phyloP scores from a whole-genome alignment of 2,113 vertebrate species.

The Meles meles region DNA sequence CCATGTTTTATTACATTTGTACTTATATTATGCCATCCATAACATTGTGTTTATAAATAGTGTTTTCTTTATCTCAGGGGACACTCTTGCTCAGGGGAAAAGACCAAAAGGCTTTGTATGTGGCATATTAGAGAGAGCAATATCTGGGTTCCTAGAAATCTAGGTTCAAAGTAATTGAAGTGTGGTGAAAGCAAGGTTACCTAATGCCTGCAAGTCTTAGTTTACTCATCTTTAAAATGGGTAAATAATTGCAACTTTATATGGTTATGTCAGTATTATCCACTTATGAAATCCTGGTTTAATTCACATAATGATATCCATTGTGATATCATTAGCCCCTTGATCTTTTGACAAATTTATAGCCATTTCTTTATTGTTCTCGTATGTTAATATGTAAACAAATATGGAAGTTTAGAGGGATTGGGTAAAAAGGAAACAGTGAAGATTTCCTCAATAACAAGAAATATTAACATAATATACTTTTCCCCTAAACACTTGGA shows the following conservation, averaged over 20 bases:
- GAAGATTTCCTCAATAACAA: background rate
- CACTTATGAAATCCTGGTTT: background rate
- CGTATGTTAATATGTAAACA: background rate
- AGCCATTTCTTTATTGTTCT: background rate
- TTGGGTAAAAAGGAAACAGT: background rate
- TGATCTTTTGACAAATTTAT: background rate
- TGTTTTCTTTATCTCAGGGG: background rate
- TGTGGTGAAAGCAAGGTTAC: background rate
- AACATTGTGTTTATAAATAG: background rate
- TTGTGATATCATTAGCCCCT: background rate
- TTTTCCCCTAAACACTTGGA: background rate
- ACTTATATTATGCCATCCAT: background rate
- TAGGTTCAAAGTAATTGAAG: background rate
- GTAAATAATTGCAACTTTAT: background rate
- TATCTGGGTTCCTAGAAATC: background rate
- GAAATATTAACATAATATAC: background rate
- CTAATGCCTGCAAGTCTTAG: background rate
- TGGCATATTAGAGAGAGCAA: background rate
- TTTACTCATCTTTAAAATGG: background rate
- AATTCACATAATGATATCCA: too few relatives aligned
- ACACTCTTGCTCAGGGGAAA: background rate
- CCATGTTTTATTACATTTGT: background rate
- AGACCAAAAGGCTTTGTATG: background rate
- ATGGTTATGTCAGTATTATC: background rate
- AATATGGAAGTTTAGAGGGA: background rate